A percentile compares a stretch with the other conserved stretches of the same genome.
phyloP scores from a whole-genome alignment of 2,888 invertebrate genomes.

The Agrochola lota region DNA sequence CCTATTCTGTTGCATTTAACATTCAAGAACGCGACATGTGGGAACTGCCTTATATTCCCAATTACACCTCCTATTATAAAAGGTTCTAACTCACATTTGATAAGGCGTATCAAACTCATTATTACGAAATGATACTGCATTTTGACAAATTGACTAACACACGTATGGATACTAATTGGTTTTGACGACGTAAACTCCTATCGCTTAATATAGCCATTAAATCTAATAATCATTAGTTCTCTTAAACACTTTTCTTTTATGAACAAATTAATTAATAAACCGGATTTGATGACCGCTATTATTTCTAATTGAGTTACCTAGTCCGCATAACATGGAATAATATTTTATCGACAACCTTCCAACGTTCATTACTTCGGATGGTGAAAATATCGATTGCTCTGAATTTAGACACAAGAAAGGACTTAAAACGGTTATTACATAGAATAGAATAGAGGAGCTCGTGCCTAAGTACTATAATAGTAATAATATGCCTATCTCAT shows the following conservation, averaged over 20 bases:
- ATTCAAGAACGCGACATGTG: constrained; percentile 7
- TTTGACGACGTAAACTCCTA: neutral
- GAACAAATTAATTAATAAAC: neutral
- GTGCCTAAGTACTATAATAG: too few species aligned
- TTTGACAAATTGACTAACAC: neutral
- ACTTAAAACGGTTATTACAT: neutral
- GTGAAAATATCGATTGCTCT: neutral
- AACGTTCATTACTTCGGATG: neutral
- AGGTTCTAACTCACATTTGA: neutral
- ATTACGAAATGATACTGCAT: constrained; percentile 11
- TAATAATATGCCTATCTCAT: too few species aligned
- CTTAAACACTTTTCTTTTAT: constrained; percentile 6
- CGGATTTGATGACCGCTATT: neutral
- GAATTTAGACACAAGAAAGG: neutral
- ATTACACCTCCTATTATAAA: neutral
- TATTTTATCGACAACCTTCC: neutral
- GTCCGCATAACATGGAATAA: neutral
- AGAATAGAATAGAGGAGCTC: neutral
- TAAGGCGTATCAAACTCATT: constrained; percentile 5
- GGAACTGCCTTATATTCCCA: neutral
- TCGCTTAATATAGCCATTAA: neutral
- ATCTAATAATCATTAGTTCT: neutral
- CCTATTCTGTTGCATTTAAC: neutral
- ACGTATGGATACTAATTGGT: neutral
- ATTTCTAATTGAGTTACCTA: neutral